Evolutionary conservation across 2,797 vertebrate species (phyloP).

Genomic region (Oryzias dopingdopingensis): DNA sequence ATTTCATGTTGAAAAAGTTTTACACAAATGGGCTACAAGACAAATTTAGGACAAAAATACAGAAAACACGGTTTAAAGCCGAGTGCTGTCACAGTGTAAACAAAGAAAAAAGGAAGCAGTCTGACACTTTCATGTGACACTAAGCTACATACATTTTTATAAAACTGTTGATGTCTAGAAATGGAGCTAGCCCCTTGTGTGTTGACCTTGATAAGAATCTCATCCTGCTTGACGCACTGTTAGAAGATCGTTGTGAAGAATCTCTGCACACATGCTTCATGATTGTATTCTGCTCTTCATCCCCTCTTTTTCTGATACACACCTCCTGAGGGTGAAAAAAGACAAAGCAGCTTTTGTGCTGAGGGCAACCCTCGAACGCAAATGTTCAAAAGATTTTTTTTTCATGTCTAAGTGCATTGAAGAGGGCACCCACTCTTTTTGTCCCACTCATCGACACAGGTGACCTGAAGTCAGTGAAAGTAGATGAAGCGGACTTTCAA

Average conservation of each 20-base stretch:
- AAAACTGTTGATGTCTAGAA: conserved; percentile 18
- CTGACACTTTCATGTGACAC: no score
- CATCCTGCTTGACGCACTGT: conserved; percentile 34
- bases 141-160: conserved; percentile 10
- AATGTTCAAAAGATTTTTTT: conserved; percentile 27
- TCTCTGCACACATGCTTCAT: conserved; percentile 24
- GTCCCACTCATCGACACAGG: conserved; percentile 28
- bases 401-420: conserved; percentile 26
- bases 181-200: conserved; percentile 23
- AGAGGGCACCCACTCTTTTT: conserved; percentile 36
- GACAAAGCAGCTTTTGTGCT: conserved; percentile 17
- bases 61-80: not conserved
- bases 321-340: conserved; percentile 19
- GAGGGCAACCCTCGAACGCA: not conserved
- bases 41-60: not conserved
- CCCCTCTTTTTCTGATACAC: conserved; percentile 19
- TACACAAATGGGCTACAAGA: no score
- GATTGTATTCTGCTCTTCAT: conserved; percentile 20
- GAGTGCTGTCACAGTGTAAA: not conserved
- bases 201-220: conserved; percentile 59
- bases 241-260: conserved; percentile 34
- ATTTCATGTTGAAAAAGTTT: no score
- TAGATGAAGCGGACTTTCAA: conserved; percentile 39
- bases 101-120: no score
- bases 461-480: conserved; percentile 39